These are phyloP conservation scores for Thalassaphorura encarpata DNA, from an alignment of 1,140 invertebrate species.

Conservation along the genomic window DNA sequence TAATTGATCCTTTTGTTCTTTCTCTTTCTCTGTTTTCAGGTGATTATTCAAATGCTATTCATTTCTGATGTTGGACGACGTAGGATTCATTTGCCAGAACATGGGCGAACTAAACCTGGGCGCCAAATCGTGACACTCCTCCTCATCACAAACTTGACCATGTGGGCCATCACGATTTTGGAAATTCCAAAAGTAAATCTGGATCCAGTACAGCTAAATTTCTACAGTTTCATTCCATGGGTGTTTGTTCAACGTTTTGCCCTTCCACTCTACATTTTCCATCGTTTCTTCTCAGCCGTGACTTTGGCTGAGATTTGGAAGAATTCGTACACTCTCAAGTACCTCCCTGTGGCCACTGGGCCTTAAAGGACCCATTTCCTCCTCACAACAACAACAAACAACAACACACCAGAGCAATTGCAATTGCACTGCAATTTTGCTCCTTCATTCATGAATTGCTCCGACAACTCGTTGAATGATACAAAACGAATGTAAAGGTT, in stretches of 20 bases:
- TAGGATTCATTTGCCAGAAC: constrained; percentile 77
- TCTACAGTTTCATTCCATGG: constrained; percentile 91
- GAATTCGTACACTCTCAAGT: constrained; percentile 67
- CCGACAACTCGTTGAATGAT: no score
- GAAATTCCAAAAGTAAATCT: constrained; percentile 50
- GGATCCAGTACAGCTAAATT: constrained; percentile 58
- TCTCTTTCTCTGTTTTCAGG: constrained; percentile 48
- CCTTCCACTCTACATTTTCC: constrained; percentile 91
- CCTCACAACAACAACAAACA: background rate
- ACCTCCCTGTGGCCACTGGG: constrained; percentile 31
- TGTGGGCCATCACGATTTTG: constrained; percentile 93
- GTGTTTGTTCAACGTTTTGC: constrained; percentile 85
- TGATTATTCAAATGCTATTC: constrained; percentile 84
- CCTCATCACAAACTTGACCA: constrained; percentile 85
- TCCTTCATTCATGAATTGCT: no score
- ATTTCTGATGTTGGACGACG: constrained; percentile 86
- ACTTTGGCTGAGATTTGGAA: constrained; percentile 97
- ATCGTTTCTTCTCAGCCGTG: constrained; percentile 92
- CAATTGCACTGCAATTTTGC: constrained; percentile 1
- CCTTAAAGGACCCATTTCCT: constrained; percentile 14
- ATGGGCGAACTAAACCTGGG: constrained; percentile 85
- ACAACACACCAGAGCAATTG: background rate
- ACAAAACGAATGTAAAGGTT: no score
- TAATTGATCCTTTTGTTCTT: no score
- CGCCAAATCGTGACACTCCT: constrained; percentile 91